Base-by-base conservation (phyloP, 2,888 invertebrate genomes). In the Heliconius sara region DNA sequence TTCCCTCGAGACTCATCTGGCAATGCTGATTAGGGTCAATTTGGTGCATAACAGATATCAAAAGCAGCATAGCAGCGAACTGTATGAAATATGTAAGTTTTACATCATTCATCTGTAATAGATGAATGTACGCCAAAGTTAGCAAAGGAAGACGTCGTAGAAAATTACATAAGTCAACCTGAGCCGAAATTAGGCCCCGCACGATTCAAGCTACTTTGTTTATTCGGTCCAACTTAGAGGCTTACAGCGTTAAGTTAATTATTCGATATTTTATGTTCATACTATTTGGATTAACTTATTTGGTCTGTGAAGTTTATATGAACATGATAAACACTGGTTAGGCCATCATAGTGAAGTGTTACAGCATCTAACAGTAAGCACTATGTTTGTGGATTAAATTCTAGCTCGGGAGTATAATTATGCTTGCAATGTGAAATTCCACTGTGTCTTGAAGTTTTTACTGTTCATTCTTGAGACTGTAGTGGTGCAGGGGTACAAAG, bases 111-210 rank as follows among this genome's bases (percentile, higher is more conserved):
- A 65, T 72, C 63, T 13, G 72, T 47, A 22, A 72, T 63, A 63
- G 72, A 77, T 68, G 65, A 63, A 57, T 78, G 67, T 66, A 67
- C 22, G 39, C 57, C 67, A 13, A 73, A 78, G 57, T 52, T 65
- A 67, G 67, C 39, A 66, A 77, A 77, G 63, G 81, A 82, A 82
- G 81, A 78, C 81, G 81, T 84, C 82, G 81, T 80, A 82, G 76
- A 84, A 88, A 87, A 83, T 86, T 88, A 84, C 86, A 87, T 87
- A 86, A 87, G 85, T 89, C 87, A 87, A 85, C 82, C 88, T 86
- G 87, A 86, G 81, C 78, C 83, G 82, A 82, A 86, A 87, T 89
- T 87, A 88, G 86, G 84, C 85, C 84, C 82, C 84, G 84, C 84
- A 83, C 65, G 82, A 78, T 79, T 76, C 67, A 47, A 79, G 71